phyloP scores from a whole-genome alignment of 2,888 invertebrate species.

The Eupsilia transversa region DNA sequence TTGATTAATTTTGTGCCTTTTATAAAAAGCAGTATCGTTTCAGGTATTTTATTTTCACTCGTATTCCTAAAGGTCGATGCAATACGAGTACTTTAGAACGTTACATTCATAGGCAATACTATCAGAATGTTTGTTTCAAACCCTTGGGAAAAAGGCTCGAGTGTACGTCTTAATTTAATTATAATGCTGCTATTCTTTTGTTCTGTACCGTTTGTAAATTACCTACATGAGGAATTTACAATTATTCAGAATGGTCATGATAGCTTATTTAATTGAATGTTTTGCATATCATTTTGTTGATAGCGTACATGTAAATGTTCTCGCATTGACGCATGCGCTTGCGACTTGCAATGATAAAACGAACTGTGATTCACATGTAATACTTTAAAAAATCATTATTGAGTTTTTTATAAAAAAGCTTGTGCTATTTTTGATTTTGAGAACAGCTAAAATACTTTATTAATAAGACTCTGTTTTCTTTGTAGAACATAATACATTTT shows the following conservation, averaged over 20 bases:
- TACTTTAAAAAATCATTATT: conserved; percentile 16
- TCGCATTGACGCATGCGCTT: conserved; percentile 36
- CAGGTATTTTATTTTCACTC: too few relatives aligned
- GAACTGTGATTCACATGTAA: conserved; percentile 25
- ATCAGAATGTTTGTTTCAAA: too few relatives aligned
- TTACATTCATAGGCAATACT: too few relatives aligned
- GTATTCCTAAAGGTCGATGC: too few relatives aligned
- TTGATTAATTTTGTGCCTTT: neutral
- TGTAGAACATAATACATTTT: neutral
- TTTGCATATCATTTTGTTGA: conserved; percentile 48
- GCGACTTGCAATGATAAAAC: conserved; percentile 5
- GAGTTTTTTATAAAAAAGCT: neutral
- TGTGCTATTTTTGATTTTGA: neutral
- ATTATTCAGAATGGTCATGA: conserved; percentile 22
- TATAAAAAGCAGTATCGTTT: too few relatives aligned
- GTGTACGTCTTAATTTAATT: neutral
- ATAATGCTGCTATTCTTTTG: neutral
- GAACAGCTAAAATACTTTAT: neutral
- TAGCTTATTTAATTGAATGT: conserved; percentile 43
- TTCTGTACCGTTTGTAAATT: neutral
- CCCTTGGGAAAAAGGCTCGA: too few relatives aligned
- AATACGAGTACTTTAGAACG: too few relatives aligned
- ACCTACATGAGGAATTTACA: conserved; percentile 2
- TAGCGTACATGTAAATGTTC: conserved; percentile 26
- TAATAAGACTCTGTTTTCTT: neutral